phyloP scores from a whole-genome alignment of 2,113 vertebrate genomes.

The Oryzias melastigma region DNA sequence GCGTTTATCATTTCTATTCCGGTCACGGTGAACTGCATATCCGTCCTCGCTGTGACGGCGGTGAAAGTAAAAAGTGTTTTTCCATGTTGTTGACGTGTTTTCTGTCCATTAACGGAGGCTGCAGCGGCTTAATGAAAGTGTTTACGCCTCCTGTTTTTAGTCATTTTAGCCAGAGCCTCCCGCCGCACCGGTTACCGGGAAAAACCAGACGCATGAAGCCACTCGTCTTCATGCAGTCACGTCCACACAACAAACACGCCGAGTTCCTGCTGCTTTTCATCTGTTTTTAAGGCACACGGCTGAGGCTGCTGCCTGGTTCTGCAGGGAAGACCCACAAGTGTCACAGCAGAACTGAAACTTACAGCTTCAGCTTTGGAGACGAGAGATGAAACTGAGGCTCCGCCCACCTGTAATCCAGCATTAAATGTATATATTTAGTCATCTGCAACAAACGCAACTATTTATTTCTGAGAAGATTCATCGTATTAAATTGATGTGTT shows the following conservation, averaged over 20 bases:
- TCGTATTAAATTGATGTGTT: too few species aligned
- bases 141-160: slow-evolving; percentile 65
- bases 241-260: background rate
- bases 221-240: background rate
- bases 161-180: slow-evolving; percentile 24
- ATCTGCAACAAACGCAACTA: too few species aligned
- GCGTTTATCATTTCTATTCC: slow-evolving; percentile 66
- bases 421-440: too few species aligned
- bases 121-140: slow-evolving; percentile 75
- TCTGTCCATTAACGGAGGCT: slow-evolving; percentile 65
- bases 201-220: slow-evolving; percentile 22
- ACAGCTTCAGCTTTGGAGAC: too few species aligned
- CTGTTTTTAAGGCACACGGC: too few species aligned
- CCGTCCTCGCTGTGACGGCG: slow-evolving; percentile 46
- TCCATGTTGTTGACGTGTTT: slow-evolving; percentile 73
- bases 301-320: too few species aligned
- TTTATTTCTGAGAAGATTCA: too few species aligned
- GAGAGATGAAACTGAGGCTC: too few species aligned
- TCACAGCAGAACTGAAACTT: too few species aligned
- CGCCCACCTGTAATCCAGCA: too few species aligned
- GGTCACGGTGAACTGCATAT: slow-evolving; percentile 61
- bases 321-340: too few species aligned
- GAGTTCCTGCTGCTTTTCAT: too few species aligned
- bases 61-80: slow-evolving; percentile 58
- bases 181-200: slow-evolving; percentile 31